Base-by-base conservation (phyloP, 2,888 invertebrate species). In the Drosophila aldrichi region DNA sequence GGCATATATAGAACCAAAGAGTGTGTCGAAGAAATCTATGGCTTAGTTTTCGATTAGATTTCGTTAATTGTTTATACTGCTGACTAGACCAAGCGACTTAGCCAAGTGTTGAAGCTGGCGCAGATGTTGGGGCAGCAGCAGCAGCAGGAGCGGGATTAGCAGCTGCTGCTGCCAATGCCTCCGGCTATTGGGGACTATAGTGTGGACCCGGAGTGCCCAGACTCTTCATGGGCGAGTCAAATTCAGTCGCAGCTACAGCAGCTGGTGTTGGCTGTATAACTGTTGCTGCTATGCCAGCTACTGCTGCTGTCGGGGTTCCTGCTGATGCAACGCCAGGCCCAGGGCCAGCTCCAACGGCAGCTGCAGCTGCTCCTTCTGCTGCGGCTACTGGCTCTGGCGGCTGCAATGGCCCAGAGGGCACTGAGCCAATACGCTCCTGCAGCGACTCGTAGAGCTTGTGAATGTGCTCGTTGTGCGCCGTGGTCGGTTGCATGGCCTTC, bases 391-490 rank as follows among this genome's bases (percentile, higher is more conserved):
- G 94, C 87, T 96, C 96, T 10, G 55, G 46, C 67, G 14, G 25
- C 16, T 12, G 25, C 0, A 20, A 95, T 10, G n/a, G 95, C 43
- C 82, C 70, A 85, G 96, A 95, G 62, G 95, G 56, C 41, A 34
- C 38, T 0, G 48, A 18, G 62, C 95, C 95, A 86, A 98, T 96
- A 90, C 97, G 97, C 82, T 97, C 97, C 82, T 95, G 95, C 66
- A 98, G 93, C 29, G 95, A 94, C 90, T 96, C 96, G 93, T 97
- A 97, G 34, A 97, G 93, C 88, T 94, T 95, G 88, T 97, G 97
- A 0, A 97, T 96, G 71, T 96, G 96, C 90, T 97, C 97, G 92
- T 96, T 96, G 90, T 97, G 97, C 92, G 97, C 95, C n/a, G 95
- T 94, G 0, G 95, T 96, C 0, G 86, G 86, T 56, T 91, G 91